Percentiles rank a stretch among this genome's conserved stretches.
phyloP scores from a whole-genome alignment of 1,140 invertebrate genomes.

The Mamestra configurata region DNA sequence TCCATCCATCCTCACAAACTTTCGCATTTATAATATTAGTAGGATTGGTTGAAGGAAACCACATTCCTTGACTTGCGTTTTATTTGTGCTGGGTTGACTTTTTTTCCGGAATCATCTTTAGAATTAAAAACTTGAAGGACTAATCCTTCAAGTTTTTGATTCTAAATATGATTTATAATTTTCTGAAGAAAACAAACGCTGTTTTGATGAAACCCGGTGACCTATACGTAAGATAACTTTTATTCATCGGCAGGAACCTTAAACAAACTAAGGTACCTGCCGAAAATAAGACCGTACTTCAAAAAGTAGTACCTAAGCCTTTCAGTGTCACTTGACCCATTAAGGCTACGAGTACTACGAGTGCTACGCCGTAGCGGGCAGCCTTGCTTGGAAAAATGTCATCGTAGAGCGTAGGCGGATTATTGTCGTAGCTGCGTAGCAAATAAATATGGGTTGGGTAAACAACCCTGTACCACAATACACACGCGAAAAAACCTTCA shows the following conservation, averaged over 20 bases:
- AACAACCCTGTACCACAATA: neutral
- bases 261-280: no score
- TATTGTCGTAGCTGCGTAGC: conserved; percentile 5
- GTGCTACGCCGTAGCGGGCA: neutral
- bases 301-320: neutral
- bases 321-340: conserved; percentile 28
- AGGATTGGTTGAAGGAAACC: no score
- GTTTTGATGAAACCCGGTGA: neutral
- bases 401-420: neutral
- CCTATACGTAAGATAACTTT: neutral
- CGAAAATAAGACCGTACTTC: neutral
- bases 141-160: no score
- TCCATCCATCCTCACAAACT: no score
- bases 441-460: conserved; percentile 2
- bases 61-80: no score
- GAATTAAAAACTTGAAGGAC: no score
- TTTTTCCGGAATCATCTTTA: no score
- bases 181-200: no score
- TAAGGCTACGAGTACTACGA: conserved; percentile 16
- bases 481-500: neutral
- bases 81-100: no score
- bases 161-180: no score
- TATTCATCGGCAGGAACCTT: neutral
- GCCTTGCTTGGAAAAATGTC: conserved; percentile 6
- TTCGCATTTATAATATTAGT: no score